Evolutionary conservation across 2,888 invertebrate species (phyloP).

Genomic region (Drosophila mimica): DNA sequence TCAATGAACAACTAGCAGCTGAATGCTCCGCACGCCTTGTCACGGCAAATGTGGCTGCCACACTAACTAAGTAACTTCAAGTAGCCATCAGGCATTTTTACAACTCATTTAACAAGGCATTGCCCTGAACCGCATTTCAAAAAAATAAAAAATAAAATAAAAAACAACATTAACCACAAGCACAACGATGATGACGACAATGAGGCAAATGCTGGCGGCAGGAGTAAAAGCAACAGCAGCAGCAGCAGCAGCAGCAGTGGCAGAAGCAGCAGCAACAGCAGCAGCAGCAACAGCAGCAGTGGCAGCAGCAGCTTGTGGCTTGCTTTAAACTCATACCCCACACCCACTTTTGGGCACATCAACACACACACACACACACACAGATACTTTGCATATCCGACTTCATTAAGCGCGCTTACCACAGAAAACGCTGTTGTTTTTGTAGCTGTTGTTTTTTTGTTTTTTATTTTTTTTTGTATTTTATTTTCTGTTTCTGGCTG

Average conservation of each 20-base stretch:
- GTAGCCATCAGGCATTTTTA: conserved; percentile 70
- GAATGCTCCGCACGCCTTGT: conserved; percentile 7
- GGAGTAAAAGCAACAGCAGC: not conserved
- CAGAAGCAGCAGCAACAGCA: not conserved
- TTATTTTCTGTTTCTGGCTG: conserved; percentile 6
- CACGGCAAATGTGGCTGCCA: conserved; percentile 18
- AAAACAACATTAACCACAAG: conserved; percentile 55
- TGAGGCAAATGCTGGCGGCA: conserved; percentile 32
- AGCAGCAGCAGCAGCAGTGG: conserved; percentile 30
- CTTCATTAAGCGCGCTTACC: conserved; percentile 65
- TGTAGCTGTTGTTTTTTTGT: conserved; percentile 13
- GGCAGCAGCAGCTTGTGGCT: conserved; percentile 35
- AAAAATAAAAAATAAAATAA: not conserved
- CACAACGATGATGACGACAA: conserved; percentile 47
- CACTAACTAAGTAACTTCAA: conserved; percentile 40
- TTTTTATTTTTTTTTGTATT: not conserved
- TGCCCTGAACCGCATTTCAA: conserved; percentile 22
- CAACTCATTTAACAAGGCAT: conserved; percentile 79
- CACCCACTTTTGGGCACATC: conserved; percentile 7
- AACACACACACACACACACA: not conserved
- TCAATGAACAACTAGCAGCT: conserved; percentile 17
- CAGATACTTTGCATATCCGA: conserved; percentile 77
- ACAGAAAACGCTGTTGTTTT: conserved; percentile 23
- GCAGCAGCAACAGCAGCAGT: conserved; percentile 16
- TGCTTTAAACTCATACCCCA: not conserved